A percentile compares a stretch with the other conserved stretches of the same genome.
Conservation (phyloP, 2,888 invertebrate species). For the Parthenolecanium corni region DNA sequence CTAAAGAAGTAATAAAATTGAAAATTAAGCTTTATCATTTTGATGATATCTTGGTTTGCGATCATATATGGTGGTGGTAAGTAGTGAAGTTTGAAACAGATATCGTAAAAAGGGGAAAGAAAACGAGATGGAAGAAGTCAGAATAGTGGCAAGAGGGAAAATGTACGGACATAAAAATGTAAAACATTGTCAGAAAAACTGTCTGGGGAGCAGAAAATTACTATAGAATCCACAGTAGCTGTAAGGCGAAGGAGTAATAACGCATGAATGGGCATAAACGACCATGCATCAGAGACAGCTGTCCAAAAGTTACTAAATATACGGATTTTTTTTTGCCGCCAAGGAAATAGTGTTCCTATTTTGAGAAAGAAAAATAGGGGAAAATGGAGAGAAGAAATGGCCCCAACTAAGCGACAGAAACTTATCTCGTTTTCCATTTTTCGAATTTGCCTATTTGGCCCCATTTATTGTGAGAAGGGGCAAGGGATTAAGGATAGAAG, state of each 20-base stretch:
- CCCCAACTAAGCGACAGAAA: slow-evolving; percentile 11
- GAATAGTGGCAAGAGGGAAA: not conserved
- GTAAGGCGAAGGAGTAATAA: slow-evolving; percentile 21
- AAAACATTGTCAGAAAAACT: slow-evolving; percentile 26
- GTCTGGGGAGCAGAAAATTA: slow-evolving; percentile 23
- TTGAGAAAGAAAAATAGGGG: too few species aligned
- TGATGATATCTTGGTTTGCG: too few species aligned
- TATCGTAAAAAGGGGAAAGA: too few species aligned
- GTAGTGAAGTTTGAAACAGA: too few species aligned
- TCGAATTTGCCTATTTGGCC: too few species aligned
- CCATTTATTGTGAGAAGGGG: too few species aligned
- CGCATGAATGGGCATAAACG: slow-evolving; percentile 29
- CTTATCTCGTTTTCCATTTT: slow-evolving; percentile 13
- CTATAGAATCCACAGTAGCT: slow-evolving; percentile 18
- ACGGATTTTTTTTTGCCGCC: slow-evolving; percentile 9
- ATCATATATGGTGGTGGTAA: too few species aligned
- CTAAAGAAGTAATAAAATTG: too few species aligned
- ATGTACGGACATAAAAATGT: slow-evolving; percentile 18
- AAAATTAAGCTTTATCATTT: too few species aligned
- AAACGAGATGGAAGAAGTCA: not conserved
- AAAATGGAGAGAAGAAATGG: slow-evolving; percentile 6
- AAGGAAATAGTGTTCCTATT: too few species aligned
- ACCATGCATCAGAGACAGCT: slow-evolving; percentile 28
- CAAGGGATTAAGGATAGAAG: too few species aligned
- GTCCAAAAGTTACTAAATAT: slow-evolving; percentile 29